These are phyloP conservation scores for Accipiter cooperii DNA, from an alignment of 2,113 vertebrate genomes.

Conservation along the genomic window DNA sequence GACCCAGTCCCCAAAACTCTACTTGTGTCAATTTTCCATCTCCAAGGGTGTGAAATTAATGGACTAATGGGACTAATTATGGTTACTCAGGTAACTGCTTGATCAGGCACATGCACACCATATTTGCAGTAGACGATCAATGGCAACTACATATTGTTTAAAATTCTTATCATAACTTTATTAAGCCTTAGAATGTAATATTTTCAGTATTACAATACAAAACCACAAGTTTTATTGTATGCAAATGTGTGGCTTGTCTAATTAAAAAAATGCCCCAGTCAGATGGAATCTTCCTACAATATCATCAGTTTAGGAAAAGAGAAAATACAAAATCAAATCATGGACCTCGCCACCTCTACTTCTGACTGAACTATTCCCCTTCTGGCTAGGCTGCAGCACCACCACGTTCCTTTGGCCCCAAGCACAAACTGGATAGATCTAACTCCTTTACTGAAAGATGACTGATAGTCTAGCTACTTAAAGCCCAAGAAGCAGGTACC, in stretches of 20 bases:
- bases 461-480: background rate
- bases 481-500: background rate
- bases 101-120: accelerated
- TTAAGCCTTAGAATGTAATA: background rate
- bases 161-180: background rate
- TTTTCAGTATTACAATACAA: background rate
- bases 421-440: background rate
- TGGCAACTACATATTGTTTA: background rate
- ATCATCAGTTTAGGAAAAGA: background rate
- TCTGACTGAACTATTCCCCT: background rate
- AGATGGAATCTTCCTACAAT: background rate
- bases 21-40: background rate
- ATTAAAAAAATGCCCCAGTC: background rate
- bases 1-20: background rate
- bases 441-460: background rate
- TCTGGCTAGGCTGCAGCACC: background rate
- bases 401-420: background rate
- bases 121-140: background rate
- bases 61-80: background rate
- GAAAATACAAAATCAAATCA: background rate
- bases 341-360: background rate
- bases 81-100: background rate
- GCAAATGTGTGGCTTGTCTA: background rate
- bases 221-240: background rate
- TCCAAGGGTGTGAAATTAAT: background rate